Base-by-base conservation (phyloP, 2,888 invertebrate species). In the Lissocephala sabroskyi region DNA sequence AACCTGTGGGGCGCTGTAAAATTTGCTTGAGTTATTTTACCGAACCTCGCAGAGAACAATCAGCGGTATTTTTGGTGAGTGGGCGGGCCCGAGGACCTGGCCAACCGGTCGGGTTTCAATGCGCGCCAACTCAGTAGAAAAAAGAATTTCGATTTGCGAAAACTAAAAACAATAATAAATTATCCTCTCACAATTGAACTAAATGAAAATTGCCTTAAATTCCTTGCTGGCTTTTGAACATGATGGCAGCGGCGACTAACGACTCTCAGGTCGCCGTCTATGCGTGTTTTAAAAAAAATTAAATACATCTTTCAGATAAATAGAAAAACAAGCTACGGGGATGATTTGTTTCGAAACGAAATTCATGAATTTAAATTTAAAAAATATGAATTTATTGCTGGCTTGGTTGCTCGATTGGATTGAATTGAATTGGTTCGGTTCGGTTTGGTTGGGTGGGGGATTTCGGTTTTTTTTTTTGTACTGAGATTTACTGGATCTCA, bases 1-100 rank as follows among this genome's bases (percentile, higher is more conserved):
- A 82, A 82, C 82, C 82, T 82, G 82, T 79, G 66, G 60, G 75
- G 76, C 78, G 80, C 79, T 82, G 82, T 80, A 76, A 76, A 65
- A 60, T 64, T 49, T 49, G 56, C 29, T 56, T 61, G 52, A 55
- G 50, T 35, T n/a, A 0, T 73, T 56, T 58, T 63, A 64, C 59
- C 59, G 68, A 37, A 37, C 18, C 18, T 35, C 35, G 17, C 37
- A 37, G 19, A 19, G 37, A 37, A 37, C 36, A 36, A 9, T 10
- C 7, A 36, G 36, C 17, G 18, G 19, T n/a, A n/a, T n/a, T n/a
- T n/a, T n/a, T n/a, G n/a, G n/a, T n/a, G 14, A 37, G n/a, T 16
- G 18, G 16, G 37, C 11, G 9, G 37, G 18, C 10, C 16, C 10
- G 14, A 17, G 19, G 26, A 1, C 11, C 39, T 18, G 11, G 11